Base-by-base conservation (phyloP, 2,113 vertebrate species). In the Chauna torquata region DNA sequence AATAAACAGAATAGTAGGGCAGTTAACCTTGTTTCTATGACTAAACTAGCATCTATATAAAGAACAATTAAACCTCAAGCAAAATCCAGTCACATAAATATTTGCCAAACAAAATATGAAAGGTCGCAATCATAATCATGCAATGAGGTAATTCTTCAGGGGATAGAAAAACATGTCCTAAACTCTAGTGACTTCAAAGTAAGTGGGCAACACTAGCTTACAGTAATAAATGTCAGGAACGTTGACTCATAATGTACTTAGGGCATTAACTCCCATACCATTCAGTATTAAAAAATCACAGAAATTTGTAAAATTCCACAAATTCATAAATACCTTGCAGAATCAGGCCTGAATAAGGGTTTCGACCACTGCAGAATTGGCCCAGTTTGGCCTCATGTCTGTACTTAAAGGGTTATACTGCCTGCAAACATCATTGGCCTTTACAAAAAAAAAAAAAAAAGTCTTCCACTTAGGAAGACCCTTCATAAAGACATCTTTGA, bases 31-130 rank as follows among this genome's bases (percentile, higher is more conserved):
- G 28, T 77, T 94, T 52, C 50, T 70, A 12, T 90, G 49, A 80
- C 75, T 84, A 32, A 91, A 71, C 52, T 75, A 88, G 34, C 5
- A 3, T 77, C 66, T 83, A 11, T 88, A 32, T 69, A 83, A 86
- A 86, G 62, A 92, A n/a, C 44, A 82, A 79, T 47, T 87, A 90
- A 83, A 49, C 44, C 71, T 88, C 62, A 57, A 85, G 76, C 66
- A 94, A 95, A 92, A 84, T 78, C 42, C 72, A 75, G 64, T 68
- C 40, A 49, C 42, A 49, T 45, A 84, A 92, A 82, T 77, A 88
- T 71, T 94, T 90, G 30, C 75, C 57, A 93, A 90, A 88, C 38
- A 72, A 80, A 78, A 49, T 77, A 69, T 36, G 62, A 86, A 90
- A 88, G 40, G 49, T 80, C 12, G 0, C 68, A 70, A 27, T 75